Evolutionary conservation across 2,113 vertebrate genomes (phyloP), one percentile per base, ranked within the genome.

Genomic region (Halichoeres trimaculatus): DNA sequence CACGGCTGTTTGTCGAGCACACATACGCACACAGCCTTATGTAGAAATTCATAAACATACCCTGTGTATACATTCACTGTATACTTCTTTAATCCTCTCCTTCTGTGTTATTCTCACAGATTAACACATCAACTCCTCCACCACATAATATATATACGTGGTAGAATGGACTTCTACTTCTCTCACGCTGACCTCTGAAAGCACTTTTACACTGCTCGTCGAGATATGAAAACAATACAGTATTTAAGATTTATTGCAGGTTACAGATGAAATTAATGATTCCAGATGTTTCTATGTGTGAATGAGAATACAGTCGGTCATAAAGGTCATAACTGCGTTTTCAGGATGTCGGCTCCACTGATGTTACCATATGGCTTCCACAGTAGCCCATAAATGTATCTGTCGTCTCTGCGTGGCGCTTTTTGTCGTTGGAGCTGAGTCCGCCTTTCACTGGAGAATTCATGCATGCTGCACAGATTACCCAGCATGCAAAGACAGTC

Each of bases 1-100:
- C 36, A 30, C 66, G 79, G 69, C 69, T 1, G 76, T 84, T 87
- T 78, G 84, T 70, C 83, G 45, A 84, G 86, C 85, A 89, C 88
- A 52, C 50, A 38, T 34, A 22, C 16, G 62, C 57, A 58, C 40
- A 43, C 36, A 50, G 52, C 56, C 22, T 80, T 63, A 34, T 55
- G 58, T 53, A 48, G 6, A 65, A 63, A 67, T 80, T 52, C 19
- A 22, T 58, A 23, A 17, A 36, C 59, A 30, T 52, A 48, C 45
- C 13, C 43, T 17, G 47, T 36, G n/a, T 52, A 13, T 40, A n/a
- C 9, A 52, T 22, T 60, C 22, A 60, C n/a, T 19, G n/a, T 17
- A 54, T 55, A 34, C n/a, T 30, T n/a, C 57, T 62, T 5, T 23
- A 43, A 59, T 75, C 19, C 23, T n/a, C 11, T 50, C 13, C 47